Evolutionary conservation across 2,797 vertebrate species (phyloP), one percentile per base, ranked within the genome.

Genomic region (Melanotaenia maccullochi): DNA sequence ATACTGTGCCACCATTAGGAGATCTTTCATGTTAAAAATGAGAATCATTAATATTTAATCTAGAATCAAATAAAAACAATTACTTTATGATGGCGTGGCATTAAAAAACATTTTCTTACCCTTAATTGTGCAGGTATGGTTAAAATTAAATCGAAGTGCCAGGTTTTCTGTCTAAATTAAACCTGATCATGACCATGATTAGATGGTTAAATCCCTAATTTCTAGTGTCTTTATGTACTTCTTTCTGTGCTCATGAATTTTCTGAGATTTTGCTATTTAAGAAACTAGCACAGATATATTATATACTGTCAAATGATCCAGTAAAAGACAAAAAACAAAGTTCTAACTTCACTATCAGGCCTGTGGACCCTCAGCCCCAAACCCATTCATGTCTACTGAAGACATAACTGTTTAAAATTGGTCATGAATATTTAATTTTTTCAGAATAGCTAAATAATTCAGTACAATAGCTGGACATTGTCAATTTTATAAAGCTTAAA

Each of bases 11-110:
- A 85, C 85, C 78, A 90, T 92, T 92, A 92, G 89, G 78, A 86
- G 82, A 88, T 89, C 91, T 93, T 93, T 92, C 84, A 89, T 92
- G 91, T 90, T 92, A 74, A 90, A 89, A 92, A 86, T 85, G 86
- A 87, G 76, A 78, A 65, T 81, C 91, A 93, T 94, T 73, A 93
- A 92, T 92, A 91, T 90, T 92, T 79, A 65, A 91, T 87, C 56
- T 64, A n/a, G 76, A 64, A 69, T 87, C 76, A 83, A 65, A 87
- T 81, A 79, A 80, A 76, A 84, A 78, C 79, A 86, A 82, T 84
- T 87, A 87, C 80, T 82, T 65, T 86, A 62, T 71, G 57, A 57
- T 79, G 74, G 59, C 74, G 57, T 68, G 61, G 67, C 60, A 36
- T 75, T 7, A n/a, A 13, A 62, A 59, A 59, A 40, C 3, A 1